These are phyloP conservation scores for Pollimyrus isidori DNA, from an alignment of 2,113 vertebrate genomes.

Conservation along the genomic window DNA sequence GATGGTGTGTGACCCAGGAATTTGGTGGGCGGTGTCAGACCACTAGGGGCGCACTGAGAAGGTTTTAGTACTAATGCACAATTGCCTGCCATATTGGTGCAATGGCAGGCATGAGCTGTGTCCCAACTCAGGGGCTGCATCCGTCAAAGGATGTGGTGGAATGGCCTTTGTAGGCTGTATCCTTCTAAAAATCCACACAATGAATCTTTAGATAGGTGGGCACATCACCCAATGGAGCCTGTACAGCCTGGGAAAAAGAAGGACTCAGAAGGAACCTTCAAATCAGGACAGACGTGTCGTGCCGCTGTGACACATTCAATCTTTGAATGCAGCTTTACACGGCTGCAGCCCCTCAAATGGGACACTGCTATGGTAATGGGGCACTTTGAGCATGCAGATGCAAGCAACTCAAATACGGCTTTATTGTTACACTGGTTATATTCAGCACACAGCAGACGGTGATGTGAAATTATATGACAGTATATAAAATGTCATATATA, in stretches of 20 bases:
- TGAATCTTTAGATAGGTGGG: background rate
- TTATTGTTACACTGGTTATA: background rate
- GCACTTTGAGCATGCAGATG: background rate
- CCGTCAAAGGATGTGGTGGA: background rate
- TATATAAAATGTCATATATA: background rate
- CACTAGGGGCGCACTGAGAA: no score
- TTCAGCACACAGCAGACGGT: background rate
- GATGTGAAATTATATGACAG: background rate
- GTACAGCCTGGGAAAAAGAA: background rate
- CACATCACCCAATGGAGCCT: background rate
- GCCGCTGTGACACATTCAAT: background rate
- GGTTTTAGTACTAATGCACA: background rate
- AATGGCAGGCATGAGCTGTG: background rate
- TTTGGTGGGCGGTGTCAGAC: background rate
- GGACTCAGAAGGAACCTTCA: background rate
- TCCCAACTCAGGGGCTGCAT: background rate
- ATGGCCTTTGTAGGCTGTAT: background rate
- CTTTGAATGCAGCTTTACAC: background rate
- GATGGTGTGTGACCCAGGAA: background rate
- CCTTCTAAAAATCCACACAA: background rate
- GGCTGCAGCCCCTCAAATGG: background rate
- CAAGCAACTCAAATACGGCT: background rate
- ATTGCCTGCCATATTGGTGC: background rate
- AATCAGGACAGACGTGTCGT: background rate
- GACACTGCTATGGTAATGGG: background rate